phyloP scores from a whole-genome alignment of 2,797 vertebrate genomes.

The Silurus aristotelis region DNA sequence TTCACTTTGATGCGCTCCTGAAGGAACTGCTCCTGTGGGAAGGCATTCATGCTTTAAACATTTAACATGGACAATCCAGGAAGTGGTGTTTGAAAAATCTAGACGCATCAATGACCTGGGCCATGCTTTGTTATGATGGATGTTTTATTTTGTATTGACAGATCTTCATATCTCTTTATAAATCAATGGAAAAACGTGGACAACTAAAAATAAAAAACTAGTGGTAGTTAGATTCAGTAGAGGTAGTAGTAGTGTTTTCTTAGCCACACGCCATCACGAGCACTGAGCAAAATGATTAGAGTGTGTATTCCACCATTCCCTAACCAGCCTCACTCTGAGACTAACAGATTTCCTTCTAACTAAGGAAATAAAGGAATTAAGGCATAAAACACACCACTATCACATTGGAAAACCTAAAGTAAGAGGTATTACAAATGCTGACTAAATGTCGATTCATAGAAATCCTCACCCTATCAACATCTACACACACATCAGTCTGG shows the following conservation, averaged over 20 bases:
- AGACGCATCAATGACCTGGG: background rate
- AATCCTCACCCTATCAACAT: background rate
- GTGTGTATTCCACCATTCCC: background rate
- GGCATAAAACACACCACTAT: background rate
- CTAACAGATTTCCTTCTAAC: background rate
- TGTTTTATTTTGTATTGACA: background rate
- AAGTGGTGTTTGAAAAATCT: background rate
- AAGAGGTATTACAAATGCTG: background rate
- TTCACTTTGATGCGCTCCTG: slow-evolving; percentile 89
- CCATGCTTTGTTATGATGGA: background rate
- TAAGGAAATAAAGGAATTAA: too few species aligned
- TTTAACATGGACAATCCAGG: background rate
- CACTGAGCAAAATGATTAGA: background rate
- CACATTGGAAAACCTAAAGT: background rate
- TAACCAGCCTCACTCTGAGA: background rate
- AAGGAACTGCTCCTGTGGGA: slow-evolving; percentile 83
- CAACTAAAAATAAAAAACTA: too few species aligned
- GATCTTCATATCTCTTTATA: background rate
- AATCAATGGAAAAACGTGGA: too few species aligned
- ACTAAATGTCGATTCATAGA: background rate
- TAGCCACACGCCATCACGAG: background rate
- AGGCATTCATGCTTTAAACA: background rate
- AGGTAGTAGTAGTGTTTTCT: background rate
- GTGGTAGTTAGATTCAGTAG: too few species aligned
- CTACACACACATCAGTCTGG: background rate